Evolutionary conservation across 2,797 vertebrate species (phyloP).

Genomic region (Ataeniobius toweri): DNA sequence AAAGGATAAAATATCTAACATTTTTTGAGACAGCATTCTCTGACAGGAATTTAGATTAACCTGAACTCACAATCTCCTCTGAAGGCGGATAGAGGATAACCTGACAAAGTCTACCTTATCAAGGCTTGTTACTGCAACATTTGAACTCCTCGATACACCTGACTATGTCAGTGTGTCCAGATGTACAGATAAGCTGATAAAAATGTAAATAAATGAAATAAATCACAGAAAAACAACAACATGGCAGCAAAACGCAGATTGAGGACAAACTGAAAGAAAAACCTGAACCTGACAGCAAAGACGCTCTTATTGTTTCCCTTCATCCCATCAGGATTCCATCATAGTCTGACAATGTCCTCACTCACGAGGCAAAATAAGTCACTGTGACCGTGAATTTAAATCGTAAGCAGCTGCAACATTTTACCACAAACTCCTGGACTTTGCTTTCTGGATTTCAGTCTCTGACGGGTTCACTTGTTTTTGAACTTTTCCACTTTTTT

Average conservation of each 20-base stretch:
- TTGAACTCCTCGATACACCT: background rate
- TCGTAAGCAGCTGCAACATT: background rate
- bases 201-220: background rate
- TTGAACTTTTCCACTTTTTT: background rate
- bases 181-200: background rate
- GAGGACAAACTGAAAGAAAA: background rate
- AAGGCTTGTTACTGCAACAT: background rate
- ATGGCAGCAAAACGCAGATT: background rate
- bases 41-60: slow-evolving; percentile 5
- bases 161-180: background rate
- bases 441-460: background rate
- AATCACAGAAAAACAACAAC: background rate
- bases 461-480: background rate
- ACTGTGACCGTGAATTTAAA: background rate
- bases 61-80: slow-evolving; percentile 7
- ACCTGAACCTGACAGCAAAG: background rate
- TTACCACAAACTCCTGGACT: background rate
- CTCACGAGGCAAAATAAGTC: too few relatives aligned
- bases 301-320: background rate
- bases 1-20: slow-evolving; percentile 1
- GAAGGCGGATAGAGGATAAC: background rate
- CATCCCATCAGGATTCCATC: background rate
- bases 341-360: background rate
- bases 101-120: background rate
- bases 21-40: background rate